Percentiles rank a stretch among this genome's conserved stretches.
phyloP scores from a whole-genome alignment of 2,113 vertebrate genomes.

The Anhinga anhinga region DNA sequence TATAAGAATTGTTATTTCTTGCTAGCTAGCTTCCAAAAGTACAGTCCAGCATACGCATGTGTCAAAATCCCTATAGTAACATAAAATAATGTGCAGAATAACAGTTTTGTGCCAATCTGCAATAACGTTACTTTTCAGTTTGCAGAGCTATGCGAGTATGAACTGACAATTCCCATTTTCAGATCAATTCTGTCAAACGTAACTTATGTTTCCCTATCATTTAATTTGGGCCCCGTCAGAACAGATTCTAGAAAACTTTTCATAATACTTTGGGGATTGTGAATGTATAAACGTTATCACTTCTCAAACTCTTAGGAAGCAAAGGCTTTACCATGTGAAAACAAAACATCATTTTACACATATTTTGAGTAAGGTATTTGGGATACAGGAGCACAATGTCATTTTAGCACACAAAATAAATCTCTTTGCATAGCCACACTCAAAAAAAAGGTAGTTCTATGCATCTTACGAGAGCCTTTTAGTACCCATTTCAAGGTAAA shows the following conservation, averaged over 20 bases:
- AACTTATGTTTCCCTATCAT: not conserved
- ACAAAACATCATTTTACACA: not conserved
- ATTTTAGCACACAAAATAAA: not conserved
- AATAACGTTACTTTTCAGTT: not conserved
- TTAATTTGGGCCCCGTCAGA: not conserved
- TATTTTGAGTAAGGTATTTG: not conserved
- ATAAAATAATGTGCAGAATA: not conserved
- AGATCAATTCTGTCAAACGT: not conserved
- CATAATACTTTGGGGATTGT: not conserved
- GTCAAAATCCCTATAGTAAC: not conserved
- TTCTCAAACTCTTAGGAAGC: not conserved
- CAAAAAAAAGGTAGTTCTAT: not conserved
- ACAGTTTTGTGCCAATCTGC: not conserved
- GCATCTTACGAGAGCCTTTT: not conserved
- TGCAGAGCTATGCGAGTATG: not conserved
- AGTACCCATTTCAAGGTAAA: not conserved
- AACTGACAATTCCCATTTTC: not conserved
- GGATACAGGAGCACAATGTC: not conserved
- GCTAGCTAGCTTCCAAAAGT: not conserved
- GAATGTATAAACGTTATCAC: not conserved
- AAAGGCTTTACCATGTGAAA: not conserved
- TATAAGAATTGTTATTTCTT: not conserved
- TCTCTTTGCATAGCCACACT: not conserved
- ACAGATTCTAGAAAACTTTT: not conserved
- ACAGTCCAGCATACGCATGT: not conserved